Base-by-base conservation (phyloP, 2,113 vertebrate genomes). In the Podilymbus podiceps region DNA sequence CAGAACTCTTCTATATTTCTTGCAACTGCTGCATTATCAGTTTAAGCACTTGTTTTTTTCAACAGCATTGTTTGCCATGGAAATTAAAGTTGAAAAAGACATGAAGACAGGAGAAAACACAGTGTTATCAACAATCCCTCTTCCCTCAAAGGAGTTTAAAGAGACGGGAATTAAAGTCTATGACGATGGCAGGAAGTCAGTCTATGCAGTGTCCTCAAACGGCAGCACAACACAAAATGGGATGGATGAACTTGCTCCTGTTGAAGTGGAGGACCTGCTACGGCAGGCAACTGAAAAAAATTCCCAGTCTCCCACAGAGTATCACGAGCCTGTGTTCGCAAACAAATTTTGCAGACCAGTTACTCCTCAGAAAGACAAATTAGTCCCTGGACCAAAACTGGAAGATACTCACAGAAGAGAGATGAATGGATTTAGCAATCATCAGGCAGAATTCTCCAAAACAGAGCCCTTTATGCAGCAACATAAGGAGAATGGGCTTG, bases 31-130 rank as follows among this genome's bases (percentile, higher is more conserved):
- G 47, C 28, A 38, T 72, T 71, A 71, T 23, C 50, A 76, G 15
- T 46, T 93, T 89, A 92, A 89, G 22, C 62, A 49, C 49, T 84
- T 92, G 53, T 96, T 95, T 97, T 31, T 97, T 94, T 94, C 90
- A 69, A 97, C 98, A 99, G 99, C 99, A 44, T 97, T 99, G 60
- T 99, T 99, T 96, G 99, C 99, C 18, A 99, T 99, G 98, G 99
- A 99, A 98, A 99, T 99, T 91, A 99, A 98, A 95, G 99, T 99
- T 75, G 98, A 99, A 97, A 99, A 98, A 90, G 98, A 99, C 92
- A 97, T 98, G 92, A 99, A 98, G 95, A 99, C 99, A 14, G 99
- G 99, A 25, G 98, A 98, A 96, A 99, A 98, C 73, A 98, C 98
- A 24, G 99, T 99, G n/a, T 97, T 99, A 42, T 99, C 99, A 35